Conservation (phyloP, 2,888 invertebrate genomes). For the Coleophora deauratella region DNA sequence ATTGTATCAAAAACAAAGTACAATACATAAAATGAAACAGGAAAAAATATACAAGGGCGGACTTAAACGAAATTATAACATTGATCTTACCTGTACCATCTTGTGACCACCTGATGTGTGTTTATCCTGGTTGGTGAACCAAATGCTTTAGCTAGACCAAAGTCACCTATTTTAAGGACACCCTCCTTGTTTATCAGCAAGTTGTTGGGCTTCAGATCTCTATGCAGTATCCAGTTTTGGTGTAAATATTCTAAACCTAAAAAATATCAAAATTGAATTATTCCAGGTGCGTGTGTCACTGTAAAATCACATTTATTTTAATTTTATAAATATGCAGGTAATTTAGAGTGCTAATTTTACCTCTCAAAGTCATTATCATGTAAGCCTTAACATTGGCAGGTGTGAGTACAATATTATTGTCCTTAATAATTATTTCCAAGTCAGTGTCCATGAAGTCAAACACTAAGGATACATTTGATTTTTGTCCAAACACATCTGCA, state of each 20-base stretch:
- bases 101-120: constrained; percentile 98
- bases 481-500: constrained; percentile 98
- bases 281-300: no score
- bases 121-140: constrained; percentile 97
- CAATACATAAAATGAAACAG: no score
- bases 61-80: no score
- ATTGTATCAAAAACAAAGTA: no score
- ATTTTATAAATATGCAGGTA: no score
- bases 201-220: constrained; percentile 99
- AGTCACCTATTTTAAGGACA: constrained; percentile 97
- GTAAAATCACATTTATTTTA: no score
- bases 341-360: no score
- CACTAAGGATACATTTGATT: constrained; percentile 97
- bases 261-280: no score
- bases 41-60: no score
- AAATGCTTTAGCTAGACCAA: constrained; percentile 97
- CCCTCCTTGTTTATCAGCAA: constrained; percentile 94
- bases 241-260: constrained; percentile 94
- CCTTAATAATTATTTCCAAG: constrained; percentile 94
- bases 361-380: constrained; percentile 94
- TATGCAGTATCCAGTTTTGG: constrained; percentile 95
- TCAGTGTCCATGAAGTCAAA: constrained; percentile 99
- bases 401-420: constrained; percentile 89
- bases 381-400: constrained; percentile 97
- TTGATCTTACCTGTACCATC: constrained; percentile 85